Evolutionary conservation across 2,888 invertebrate genomes (phyloP).

Genomic region (Chrysolina americana): DNA sequence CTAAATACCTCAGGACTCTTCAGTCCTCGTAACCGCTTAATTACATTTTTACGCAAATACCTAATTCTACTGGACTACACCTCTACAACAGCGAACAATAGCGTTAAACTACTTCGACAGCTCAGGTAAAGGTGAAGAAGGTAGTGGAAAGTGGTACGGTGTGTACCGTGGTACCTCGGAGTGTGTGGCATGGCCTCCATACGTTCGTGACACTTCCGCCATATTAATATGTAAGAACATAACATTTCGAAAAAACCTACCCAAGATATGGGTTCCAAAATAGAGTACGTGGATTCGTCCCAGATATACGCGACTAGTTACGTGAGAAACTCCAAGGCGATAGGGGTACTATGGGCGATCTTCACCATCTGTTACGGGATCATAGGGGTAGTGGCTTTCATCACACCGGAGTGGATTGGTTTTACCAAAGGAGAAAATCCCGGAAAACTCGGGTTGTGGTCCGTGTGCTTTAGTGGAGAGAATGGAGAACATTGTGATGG

Average conservation of each 20-base stretch:
- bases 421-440: constrained; percentile 88
- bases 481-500: constrained; percentile 88
- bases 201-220: constrained; percentile 26
- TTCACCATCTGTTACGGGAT: constrained; percentile 98
- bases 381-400: constrained; percentile 94
- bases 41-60: background rate
- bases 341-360: constrained; percentile 97
- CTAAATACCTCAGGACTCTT: too few relatives aligned
- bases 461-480: constrained; percentile 85
- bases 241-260: constrained; percentile 5
- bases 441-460: constrained; percentile 94
- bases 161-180: constrained; percentile 24
- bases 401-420: constrained; percentile 90
- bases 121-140: constrained; percentile 30
- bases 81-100: constrained; percentile 4
- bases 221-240: constrained; percentile 25
- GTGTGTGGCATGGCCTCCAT: constrained; percentile 34
- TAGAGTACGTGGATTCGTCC: constrained; percentile 92
- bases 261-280: constrained; percentile 86
- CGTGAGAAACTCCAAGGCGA: constrained; percentile 93
- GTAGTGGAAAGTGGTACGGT: constrained; percentile 44
- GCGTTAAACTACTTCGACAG: constrained; percentile 17
- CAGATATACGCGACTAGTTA: constrained; percentile 93
- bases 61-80: constrained; percentile 12
- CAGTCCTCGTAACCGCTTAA: background rate